Base-by-base conservation (phyloP, 1,140 invertebrate species). In the Cheumatopsyche charites region DNA sequence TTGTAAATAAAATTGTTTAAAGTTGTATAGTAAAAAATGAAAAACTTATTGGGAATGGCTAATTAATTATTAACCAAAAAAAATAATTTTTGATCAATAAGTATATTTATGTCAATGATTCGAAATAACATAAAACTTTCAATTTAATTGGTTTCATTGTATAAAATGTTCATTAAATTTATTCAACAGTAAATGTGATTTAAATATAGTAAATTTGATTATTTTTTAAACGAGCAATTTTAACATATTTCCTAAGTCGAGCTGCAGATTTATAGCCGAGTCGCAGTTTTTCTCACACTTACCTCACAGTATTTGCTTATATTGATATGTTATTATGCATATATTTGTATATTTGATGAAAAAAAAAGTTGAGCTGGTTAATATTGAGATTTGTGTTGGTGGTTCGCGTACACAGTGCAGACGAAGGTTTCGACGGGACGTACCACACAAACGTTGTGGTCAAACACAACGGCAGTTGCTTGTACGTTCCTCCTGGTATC, bases 391-490 rank as follows among this genome's bases (percentile, higher is more conserved):
- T 75, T 75, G 73, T 75, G 70, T 75, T 75, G 73, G 47, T 73
- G 66, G 70, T 36, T 36, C 67, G 70, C 73, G 70, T 83, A 81
- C 88, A 98, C 88, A 98, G 96, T 90, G 96, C 96, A 85, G 96
- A 98, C 88, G 94, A 98, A 86, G 92, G 92, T 88, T 98, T 98
- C 88, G 96, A 98, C 88, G 94, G 94, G 83, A 97, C 95, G 78
- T 98, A 92, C 88, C 95, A 94, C 85, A 97, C 95, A 80, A 98
- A 98, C 88, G 94, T 98, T 86, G 93, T 98, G 83, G 94, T 98
- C 84, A 90, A 90, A 86, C 90, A 93, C 89, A 95, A 95, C 88
- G 97, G 96, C 84, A 93, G 90, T 87, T 96, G 95, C 87, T 90
- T 94, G 84, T 98, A 97, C 90, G 92, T 98, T 82, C 96, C 97